phyloP scores from a whole-genome alignment of 2,113 vertebrate species.

The Crotalus horridus region DNA sequence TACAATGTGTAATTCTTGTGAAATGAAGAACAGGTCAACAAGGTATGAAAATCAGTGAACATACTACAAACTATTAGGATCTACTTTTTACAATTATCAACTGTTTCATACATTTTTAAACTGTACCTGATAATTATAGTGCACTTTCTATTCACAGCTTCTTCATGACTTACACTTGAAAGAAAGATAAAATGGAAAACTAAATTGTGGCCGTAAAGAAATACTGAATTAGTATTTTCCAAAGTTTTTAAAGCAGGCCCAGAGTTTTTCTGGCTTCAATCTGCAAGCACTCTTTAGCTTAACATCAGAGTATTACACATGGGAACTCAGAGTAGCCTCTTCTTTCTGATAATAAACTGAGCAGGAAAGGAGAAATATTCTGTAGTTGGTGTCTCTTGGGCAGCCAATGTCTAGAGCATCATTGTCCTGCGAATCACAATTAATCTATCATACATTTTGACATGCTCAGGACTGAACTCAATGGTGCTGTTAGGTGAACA shows the following conservation, averaged over 20 bases:
- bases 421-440: not conserved
- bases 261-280: not conserved
- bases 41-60: not conserved
- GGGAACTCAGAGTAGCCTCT: not conserved
- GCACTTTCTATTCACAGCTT: not conserved
- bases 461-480: not conserved
- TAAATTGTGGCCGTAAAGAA: not conserved
- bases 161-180: not conserved
- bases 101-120: not conserved
- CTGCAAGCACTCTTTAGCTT: not conserved
- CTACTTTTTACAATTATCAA: not conserved
- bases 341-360: not conserved
- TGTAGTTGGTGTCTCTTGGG: not conserved
- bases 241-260: not conserved
- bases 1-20: not conserved
- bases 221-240: not conserved
- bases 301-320: not conserved
- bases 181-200: not conserved
- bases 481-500: not conserved
- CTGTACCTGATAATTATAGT: not conserved
- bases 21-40: not conserved
- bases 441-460: not conserved
- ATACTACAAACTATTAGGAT: not conserved
- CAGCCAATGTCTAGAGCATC: not conserved
- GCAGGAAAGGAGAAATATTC: not conserved